These are phyloP conservation scores for Gandaritis pyraliata DNA, from an alignment of 2,888 invertebrate genomes.

Conservation along the genomic window DNA sequence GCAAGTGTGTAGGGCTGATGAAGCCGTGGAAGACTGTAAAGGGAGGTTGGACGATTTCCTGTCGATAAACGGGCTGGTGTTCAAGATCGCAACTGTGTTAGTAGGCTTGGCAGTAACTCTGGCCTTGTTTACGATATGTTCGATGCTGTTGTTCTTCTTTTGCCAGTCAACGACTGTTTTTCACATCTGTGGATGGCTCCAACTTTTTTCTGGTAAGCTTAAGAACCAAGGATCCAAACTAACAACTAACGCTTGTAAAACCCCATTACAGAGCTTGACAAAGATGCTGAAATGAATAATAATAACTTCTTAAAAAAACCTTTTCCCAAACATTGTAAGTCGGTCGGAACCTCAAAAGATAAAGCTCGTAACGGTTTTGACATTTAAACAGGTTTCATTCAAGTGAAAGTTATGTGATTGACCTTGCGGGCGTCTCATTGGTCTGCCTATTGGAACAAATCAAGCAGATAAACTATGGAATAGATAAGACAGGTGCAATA, in stretches of 20 bases:
- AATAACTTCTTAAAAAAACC: neutral
- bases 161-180: constrained; percentile 96
- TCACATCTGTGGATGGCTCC: constrained; percentile 97
- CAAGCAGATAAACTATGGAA: constrained; percentile 8
- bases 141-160: constrained; percentile 96
- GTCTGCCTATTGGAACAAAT: constrained; percentile 25
- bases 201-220: constrained; percentile 95
- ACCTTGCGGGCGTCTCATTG: constrained; percentile 52
- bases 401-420: constrained; percentile 59
- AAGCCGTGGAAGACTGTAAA: constrained; percentile 91
- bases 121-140: constrained; percentile 93
- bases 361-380: constrained; percentile 41
- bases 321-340: constrained; percentile 13
- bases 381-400: constrained; percentile 41
- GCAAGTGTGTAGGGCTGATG: constrained; percentile 93
- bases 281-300: too few species aligned
- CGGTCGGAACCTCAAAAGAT: constrained; percentile 31
- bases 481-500: constrained; percentile 30
- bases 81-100: constrained; percentile 95
- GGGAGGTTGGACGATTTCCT: constrained; percentile 93
- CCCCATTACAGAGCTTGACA: neutral
- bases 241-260: neutral
- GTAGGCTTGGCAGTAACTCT: constrained; percentile 94
- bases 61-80: constrained; percentile 91
- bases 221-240: neutral